Evolutionary conservation across 92 coral and sea anemone genomes (phyloP).

Genomic region (Muricea muricata): DNA sequence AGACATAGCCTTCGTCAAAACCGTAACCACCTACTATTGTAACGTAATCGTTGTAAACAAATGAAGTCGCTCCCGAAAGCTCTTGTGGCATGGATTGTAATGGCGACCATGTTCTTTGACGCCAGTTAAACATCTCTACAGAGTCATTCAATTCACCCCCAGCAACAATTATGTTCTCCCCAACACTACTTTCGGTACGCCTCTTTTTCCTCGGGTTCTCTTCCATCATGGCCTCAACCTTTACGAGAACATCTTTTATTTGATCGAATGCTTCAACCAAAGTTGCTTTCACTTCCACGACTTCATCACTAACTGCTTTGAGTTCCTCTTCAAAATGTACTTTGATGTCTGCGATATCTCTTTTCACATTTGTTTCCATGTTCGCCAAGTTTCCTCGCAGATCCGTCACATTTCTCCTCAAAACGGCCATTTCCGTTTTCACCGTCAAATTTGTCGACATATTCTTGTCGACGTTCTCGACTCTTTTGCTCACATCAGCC

Average conservation of each 20-base stretch:
- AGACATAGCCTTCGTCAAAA: neutral
- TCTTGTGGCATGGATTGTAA: neutral
- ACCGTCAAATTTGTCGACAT: neutral
- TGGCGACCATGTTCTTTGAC: constrained; percentile 9
- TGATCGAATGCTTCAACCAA: neutral
- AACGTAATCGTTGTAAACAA: neutral
- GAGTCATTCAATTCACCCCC: neutral
- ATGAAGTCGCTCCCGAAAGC: neutral
- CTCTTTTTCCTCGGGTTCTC: neutral
- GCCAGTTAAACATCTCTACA: constrained; percentile 10
- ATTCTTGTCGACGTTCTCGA: neutral
- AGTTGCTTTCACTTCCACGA: neutral
- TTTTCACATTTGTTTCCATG: neutral
- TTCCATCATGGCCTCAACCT: neutral
- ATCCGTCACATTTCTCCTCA: neutral
- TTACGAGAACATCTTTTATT: neutral
- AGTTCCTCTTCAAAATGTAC: neutral
- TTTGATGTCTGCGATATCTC: neutral
- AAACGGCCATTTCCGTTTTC: neutral
- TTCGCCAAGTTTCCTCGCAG: neutral
- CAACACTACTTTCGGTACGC: neutral
- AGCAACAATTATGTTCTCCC: neutral
- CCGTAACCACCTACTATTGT: neutral
- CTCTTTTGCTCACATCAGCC: neutral
- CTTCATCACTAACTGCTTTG: neutral